A percentile compares a stretch with the other conserved stretches of the same genome.
Conservation (phyloP, 2,888 invertebrate genomes). For the Synanthedon vespiformis region DNA sequence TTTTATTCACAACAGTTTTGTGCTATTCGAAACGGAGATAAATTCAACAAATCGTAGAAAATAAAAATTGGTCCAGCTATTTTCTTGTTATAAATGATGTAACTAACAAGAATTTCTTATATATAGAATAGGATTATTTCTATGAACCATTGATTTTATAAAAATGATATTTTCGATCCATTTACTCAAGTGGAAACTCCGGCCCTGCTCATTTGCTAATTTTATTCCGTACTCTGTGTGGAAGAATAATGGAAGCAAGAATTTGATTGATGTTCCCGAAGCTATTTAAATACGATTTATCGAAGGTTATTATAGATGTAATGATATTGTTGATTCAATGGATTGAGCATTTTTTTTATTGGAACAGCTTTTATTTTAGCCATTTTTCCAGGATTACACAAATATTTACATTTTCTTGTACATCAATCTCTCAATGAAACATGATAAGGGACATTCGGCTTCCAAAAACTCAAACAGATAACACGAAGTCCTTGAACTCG, state of each 20-base stretch:
- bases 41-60: too few relatives aligned
- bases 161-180: neutral
- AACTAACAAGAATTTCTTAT: too few relatives aligned
- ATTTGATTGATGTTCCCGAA: neutral
- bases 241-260: neutral
- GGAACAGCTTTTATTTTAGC: too few relatives aligned
- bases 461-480: slow-evolving; percentile 52
- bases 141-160: neutral
- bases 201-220: neutral
- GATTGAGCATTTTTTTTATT: too few relatives aligned
- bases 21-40: too few relatives aligned
- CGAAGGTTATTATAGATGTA: neutral
- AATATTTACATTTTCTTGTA: neutral
- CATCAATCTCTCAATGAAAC: slow-evolving; percentile 19
- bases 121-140: too few relatives aligned
- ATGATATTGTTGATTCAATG: neutral
- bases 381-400: neutral
- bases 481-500: slow-evolving; percentile 63
- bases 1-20: too few relatives aligned
- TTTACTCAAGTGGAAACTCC: neutral
- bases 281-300: neutral
- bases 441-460: slow-evolving; percentile 19
- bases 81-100: too few relatives aligned
- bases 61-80: too few relatives aligned
- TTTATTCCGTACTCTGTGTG: neutral